These are phyloP conservation scores for Taeniopygia guttata DNA, from an alignment of 2,797 vertebrate genomes.

Conservation along the genomic window DNA sequence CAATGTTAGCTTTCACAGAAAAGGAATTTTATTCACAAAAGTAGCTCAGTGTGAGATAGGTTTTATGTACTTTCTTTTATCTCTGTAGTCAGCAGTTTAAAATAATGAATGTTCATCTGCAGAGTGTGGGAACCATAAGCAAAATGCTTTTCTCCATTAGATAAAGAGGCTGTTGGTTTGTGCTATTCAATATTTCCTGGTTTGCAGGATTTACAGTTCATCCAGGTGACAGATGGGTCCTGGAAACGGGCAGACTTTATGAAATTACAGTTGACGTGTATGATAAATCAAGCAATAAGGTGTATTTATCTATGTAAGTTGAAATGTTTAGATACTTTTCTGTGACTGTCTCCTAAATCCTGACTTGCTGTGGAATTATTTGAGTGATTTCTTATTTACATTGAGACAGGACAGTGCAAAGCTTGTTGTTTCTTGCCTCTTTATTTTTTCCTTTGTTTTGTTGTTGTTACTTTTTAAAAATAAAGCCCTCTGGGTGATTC, in stretches of 20 bases:
- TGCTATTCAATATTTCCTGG: neutral
- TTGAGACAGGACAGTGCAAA: neutral
- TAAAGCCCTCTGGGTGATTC: neutral
- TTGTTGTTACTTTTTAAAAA: neutral
- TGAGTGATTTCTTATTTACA: neutral
- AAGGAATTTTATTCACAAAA: neutral
- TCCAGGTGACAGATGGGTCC: constrained; percentile 92
- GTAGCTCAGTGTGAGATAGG: neutral
- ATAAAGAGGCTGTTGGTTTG: neutral
- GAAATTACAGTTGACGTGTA: constrained; percentile 89
- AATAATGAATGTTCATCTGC: neutral
- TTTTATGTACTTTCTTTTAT: neutral
- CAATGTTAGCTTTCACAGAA: neutral
- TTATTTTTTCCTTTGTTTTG: neutral
- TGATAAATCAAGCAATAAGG: constrained; percentile 91
- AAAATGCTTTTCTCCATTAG: neutral
- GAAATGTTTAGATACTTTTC: neutral
- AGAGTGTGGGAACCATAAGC: neutral
- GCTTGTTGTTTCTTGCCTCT: neutral
- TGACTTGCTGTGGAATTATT: neutral
- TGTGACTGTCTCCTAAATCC: neutral
- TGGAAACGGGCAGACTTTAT: constrained; percentile 86
- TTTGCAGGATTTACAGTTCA: constrained; percentile 87
- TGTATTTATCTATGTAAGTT: constrained; percentile 92
- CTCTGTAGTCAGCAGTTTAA: neutral